Percentiles rank a stretch among this genome's conserved stretches.
Evolutionary conservation across 1,140 invertebrate genomes (phyloP).

Genomic region (Aradophagus sp.): DNA sequence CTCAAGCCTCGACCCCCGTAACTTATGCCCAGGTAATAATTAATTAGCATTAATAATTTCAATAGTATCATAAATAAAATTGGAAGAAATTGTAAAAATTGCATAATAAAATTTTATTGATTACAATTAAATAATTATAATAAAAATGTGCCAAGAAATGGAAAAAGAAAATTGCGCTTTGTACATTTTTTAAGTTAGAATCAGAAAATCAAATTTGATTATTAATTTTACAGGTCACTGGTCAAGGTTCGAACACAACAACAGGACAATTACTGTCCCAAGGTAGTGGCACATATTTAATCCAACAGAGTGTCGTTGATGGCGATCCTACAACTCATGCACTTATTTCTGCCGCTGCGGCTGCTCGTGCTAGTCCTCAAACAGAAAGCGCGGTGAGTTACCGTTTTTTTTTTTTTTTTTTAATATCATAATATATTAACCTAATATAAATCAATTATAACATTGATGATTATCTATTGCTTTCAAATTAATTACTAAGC

Average conservation of each 20-base stretch:
- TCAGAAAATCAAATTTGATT: slow-evolving; percentile 55
- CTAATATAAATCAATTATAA: too few relatives aligned
- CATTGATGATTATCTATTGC: too few relatives aligned
- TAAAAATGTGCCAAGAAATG: slow-evolving; percentile 53
- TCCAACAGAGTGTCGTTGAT: slow-evolving; percentile 80
- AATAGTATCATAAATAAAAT: not conserved
- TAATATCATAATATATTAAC: too few relatives aligned
- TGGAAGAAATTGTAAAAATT: slow-evolving; percentile 51
- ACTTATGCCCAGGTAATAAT: slow-evolving; percentile 77
- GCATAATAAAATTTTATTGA: not conserved
- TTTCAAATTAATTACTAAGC: too few relatives aligned
- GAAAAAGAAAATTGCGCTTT: too few relatives aligned
- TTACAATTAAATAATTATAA: slow-evolving; percentile 29
- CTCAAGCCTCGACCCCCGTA: slow-evolving; percentile 75
- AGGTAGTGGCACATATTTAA: slow-evolving; percentile 78
- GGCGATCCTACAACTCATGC: slow-evolving; percentile 76
- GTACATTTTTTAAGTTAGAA: too few relatives aligned
- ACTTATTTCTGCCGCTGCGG: slow-evolving; percentile 76
- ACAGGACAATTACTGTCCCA: slow-evolving; percentile 76
- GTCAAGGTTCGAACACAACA: slow-evolving; percentile 74
- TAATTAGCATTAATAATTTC: too few relatives aligned
- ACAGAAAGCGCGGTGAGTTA: slow-evolving; percentile 78
- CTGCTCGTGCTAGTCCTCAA: slow-evolving; percentile 83
- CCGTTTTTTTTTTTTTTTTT: not conserved
- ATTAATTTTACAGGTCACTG: slow-evolving; percentile 62